Conservation (phyloP, 2,113 vertebrate species). For the Pygoscelis adeliae region DNA sequence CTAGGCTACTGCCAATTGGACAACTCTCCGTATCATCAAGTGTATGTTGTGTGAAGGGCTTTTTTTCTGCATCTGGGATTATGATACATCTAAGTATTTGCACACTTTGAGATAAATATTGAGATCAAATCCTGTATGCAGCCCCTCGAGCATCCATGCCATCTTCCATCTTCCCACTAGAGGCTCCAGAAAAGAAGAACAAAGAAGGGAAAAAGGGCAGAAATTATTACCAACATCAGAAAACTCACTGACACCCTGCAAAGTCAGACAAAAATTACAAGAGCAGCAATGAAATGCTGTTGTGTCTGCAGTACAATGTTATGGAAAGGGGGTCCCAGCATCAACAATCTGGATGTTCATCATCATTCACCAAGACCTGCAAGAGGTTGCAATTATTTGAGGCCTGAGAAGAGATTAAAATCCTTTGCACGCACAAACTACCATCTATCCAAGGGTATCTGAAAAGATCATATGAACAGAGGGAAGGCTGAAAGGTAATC, state of each 20-base stretch:
- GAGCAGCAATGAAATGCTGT: background rate
- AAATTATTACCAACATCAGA: background rate
- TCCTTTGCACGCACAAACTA: background rate
- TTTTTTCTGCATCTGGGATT: background rate
- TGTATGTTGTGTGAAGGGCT: background rate
- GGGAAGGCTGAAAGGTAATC: background rate
- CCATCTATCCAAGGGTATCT: background rate
- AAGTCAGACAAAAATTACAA: background rate
- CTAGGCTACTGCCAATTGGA: background rate
- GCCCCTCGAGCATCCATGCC: accelerated
- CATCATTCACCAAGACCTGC: background rate
- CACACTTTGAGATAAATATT: background rate
- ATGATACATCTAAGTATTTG: background rate
- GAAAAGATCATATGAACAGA: background rate
- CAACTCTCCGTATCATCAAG: background rate
- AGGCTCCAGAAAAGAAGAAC: background rate
- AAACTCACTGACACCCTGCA: background rate
- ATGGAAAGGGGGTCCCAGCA: background rate
- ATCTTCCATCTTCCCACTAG: background rate
- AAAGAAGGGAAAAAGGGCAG: background rate
- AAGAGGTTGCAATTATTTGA: background rate
- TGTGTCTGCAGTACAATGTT: background rate
- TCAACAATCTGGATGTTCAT: background rate
- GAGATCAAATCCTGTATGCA: background rate
- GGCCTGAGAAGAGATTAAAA: background rate